Evolutionary conservation across 2,113 vertebrate species (phyloP), one percentile per base, ranked within the genome.

Genomic region (Hucho hucho): DNA sequence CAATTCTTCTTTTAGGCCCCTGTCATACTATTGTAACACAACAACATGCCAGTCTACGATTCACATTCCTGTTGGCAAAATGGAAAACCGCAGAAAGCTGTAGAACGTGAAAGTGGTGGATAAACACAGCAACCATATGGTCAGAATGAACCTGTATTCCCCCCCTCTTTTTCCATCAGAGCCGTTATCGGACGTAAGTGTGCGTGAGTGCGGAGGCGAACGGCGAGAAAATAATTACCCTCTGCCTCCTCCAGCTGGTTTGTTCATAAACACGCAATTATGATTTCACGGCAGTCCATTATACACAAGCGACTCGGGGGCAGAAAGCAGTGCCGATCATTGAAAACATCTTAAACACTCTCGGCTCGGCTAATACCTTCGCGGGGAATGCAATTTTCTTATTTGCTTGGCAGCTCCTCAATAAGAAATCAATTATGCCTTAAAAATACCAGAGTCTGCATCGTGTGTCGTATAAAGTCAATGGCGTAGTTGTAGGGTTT

Each of bases 341-440:
- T 70, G 79, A 84, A 84, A 89, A 87, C 86, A 89, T 91, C 88
- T 92, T 88, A 93, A 90, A 90, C 83, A 85, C 83, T 81, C 79
- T 29, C 74, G 49, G 79, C 79, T 82, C 64, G 28, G 93, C 95
- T 95, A 95, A 95, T 94, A 95, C 95, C 92, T 93, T 93, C 88
- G 91, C 94, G 90, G 89, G 91, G 93, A 93, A 93, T 92, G 92
- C 93, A 94, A 95, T 95, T 95, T 87, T 94, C 93, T 95, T 94
- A 96, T 96, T 94, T 95, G 92, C 90, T 94, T 96, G 94, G 92
- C 95, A 93, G 93, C 93, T 95, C 93, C 94, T 95, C 94, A 96
- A 96, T 95, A 95, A 94, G 72, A 95, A 97, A 97, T 96, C 95
- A 96, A 97, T 96, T 96, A 96, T 92, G 93, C 92, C 92, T 95